A percentile compares a stretch with the other conserved stretches of the same genome.
Conservation (phyloP, 2,797 vertebrate genomes). For the Varecia variegata region DNA sequence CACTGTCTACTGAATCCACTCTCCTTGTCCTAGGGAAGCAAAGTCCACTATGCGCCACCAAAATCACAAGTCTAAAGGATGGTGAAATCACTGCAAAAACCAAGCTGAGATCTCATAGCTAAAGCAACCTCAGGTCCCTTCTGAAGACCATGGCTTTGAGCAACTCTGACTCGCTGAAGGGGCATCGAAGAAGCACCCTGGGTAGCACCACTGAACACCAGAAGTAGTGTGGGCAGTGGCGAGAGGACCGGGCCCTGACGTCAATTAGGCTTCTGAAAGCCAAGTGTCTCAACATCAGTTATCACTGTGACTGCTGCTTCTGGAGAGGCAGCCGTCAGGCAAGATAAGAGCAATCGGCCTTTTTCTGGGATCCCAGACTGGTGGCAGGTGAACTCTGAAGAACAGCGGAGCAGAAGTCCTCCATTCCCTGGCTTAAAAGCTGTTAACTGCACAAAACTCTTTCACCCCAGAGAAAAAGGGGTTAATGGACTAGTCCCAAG, state of each 20-base stretch:
- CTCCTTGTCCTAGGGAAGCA: not conserved
- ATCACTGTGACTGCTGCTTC: not conserved
- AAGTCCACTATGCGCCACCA: not conserved
- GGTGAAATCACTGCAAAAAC: not conserved
- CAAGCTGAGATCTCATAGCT: not conserved
- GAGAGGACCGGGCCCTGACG: not conserved
- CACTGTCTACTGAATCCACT: no score
- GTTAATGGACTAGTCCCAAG: conserved; percentile 10
- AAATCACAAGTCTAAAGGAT: not conserved
- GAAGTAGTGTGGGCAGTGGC: not conserved
- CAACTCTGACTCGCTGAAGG: no score
- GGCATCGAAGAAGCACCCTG: not conserved
- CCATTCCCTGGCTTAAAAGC: conserved; percentile 52
- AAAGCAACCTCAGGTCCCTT: not conserved
- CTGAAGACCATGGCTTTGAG: not conserved
- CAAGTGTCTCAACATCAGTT: not conserved
- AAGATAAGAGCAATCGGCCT: not conserved
- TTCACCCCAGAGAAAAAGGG: not conserved
- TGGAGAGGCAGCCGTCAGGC: not conserved
- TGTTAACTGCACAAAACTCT: not conserved
- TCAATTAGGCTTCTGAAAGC: not conserved
- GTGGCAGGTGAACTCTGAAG: not conserved
- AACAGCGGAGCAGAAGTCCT: not conserved
- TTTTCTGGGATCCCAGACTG: not conserved
- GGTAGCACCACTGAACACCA: not conserved